Conservation (phyloP, 2,113 vertebrate genomes). For the Calonectris borealis region DNA sequence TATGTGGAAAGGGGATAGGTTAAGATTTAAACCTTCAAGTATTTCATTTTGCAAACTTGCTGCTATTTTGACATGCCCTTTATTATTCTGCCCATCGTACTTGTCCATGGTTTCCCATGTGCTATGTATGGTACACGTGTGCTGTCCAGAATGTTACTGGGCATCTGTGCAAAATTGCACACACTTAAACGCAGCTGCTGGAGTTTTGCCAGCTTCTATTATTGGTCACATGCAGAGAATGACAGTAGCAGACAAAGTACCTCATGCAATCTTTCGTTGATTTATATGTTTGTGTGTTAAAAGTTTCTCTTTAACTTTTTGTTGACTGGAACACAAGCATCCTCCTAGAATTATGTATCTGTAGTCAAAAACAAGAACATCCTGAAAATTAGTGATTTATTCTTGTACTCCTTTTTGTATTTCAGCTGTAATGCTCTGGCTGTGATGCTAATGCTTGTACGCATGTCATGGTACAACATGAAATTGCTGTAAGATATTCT, state of each 20-base stretch:
- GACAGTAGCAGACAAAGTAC: neutral
- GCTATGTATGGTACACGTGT: neutral
- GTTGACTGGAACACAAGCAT: neutral
- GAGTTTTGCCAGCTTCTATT: slow-evolving; percentile 8
- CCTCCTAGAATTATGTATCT: neutral
- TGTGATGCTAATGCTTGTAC: slow-evolving; percentile 12
- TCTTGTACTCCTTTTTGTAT: slow-evolving; percentile 19
- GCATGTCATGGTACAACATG: neutral
- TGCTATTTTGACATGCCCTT: neutral
- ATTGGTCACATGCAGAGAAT: neutral
- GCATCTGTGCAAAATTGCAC: neutral
- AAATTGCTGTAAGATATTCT: slow-evolving; percentile 7
- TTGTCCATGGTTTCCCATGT: neutral
- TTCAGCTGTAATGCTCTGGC: neutral
- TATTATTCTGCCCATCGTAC: neutral
- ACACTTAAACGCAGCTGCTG: slow-evolving; percentile 2
- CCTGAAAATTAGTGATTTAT: slow-evolving; percentile 19
- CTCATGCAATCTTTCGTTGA: neutral
- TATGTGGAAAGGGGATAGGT: neutral
- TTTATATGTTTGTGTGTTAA: neutral
- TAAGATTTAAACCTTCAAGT: neutral
- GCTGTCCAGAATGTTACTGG: neutral
- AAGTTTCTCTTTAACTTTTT: neutral
- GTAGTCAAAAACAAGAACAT: neutral
- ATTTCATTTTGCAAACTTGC: neutral